Conservation (phyloP, 2,797 vertebrate genomes). For the Limnodromus scolopaceus region DNA sequence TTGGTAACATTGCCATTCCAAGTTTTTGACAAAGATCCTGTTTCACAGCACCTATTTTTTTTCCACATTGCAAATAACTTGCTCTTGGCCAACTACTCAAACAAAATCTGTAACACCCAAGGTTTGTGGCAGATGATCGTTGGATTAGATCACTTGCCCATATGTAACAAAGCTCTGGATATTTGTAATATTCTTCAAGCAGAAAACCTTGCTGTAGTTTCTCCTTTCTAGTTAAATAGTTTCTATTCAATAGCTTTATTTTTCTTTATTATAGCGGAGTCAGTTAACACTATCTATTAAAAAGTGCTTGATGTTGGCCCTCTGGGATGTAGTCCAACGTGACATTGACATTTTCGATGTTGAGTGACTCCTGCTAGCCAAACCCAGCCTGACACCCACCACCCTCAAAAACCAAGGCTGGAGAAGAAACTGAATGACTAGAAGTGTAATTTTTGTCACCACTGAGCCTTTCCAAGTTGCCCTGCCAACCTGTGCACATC, state of each 20-base stretch:
- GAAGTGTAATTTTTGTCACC: neutral
- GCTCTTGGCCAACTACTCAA: neutral
- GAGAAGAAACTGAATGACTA: neutral
- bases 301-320: neutral
- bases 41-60: neutral
- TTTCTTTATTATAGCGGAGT: neutral
- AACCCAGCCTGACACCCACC: neutral
- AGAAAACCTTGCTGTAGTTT: neutral
- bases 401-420: neutral
- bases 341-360: neutral
- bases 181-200: neutral
- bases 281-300: neutral
- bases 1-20: neutral
- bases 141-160: neutral
- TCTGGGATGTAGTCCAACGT: neutral
- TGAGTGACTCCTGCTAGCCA: neutral
- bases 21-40: neutral
- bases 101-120: neutral
- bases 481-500: neutral
- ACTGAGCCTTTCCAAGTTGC: neutral
- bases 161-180: neutral
- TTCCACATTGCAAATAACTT: neutral
- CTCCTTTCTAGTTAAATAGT: neutral
- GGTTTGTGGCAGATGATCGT: neutral
- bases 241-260: neutral